Evolutionary conservation across 1,140 invertebrate species (phyloP).

Genomic region (Apis cerana): DNA sequence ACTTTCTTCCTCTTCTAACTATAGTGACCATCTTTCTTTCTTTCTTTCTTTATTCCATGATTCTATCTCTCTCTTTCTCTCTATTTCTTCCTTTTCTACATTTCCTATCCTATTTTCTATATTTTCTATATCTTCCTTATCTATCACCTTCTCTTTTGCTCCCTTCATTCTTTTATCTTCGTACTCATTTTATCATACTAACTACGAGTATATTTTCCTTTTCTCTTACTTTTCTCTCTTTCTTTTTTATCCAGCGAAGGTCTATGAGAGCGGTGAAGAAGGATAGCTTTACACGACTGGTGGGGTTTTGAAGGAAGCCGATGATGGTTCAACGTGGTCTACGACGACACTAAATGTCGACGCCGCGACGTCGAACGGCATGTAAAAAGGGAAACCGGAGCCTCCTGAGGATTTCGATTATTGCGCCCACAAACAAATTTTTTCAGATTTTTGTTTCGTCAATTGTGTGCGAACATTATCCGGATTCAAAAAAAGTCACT

Average conservation of each 20-base stretch:
- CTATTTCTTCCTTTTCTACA: slow-evolving; percentile 1
- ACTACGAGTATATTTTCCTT: slow-evolving; percentile 50
- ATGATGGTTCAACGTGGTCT: slow-evolving; percentile 55
- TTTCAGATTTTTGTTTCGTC: slow-evolving; percentile 22
- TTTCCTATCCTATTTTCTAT: slow-evolving; percentile 37
- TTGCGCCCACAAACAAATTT: slow-evolving; percentile 26
- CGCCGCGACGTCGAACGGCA: slow-evolving; percentile 32
- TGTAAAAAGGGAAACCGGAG: slow-evolving; percentile 44
- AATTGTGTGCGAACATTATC: slow-evolving; percentile 38
- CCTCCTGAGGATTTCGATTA: slow-evolving; percentile 41
- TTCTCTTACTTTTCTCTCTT: slow-evolving; percentile 24
- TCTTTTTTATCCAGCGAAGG: slow-evolving; percentile 50
- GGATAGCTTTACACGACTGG: slow-evolving; percentile 46
- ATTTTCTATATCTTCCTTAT: slow-evolving; percentile 3
- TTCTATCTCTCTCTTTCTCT: background rate
- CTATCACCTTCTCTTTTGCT: background rate
- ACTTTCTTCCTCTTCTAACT: background rate
- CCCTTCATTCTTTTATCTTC: slow-evolving; percentile 17
- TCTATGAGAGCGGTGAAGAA: slow-evolving; percentile 49
- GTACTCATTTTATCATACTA: slow-evolving; percentile 4
- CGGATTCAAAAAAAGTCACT: slow-evolving; percentile 35
- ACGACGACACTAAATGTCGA: slow-evolving; percentile 52
- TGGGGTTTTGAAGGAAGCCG: slow-evolving; percentile 54
- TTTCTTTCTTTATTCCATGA: background rate
- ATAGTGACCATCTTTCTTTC: background rate